Evolutionary conservation across 2,888 invertebrate genomes (phyloP), one percentile per base, ranked within the genome.

Genomic region (Himalopsyche japonica): DNA sequence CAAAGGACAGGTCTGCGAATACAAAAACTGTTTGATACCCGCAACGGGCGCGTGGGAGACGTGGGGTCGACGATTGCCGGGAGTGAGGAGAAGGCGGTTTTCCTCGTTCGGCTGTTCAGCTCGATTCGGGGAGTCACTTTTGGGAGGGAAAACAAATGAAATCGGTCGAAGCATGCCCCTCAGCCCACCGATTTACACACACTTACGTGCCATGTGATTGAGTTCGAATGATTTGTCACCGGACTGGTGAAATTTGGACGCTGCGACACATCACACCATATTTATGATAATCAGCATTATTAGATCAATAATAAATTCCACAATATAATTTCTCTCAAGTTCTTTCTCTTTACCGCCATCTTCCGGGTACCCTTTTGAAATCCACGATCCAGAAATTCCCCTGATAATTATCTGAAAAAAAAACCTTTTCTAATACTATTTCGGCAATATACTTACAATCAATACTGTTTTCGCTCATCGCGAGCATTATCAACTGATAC

Each of bases 1-100:
- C 85, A 87, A 87, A 85, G 86, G 85, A 83, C 84, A 79, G 70
- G 78, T 83, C 79, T 49, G 77, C 79, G 83, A 84, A 78, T 76
- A 85, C 87, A 86, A 86, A 87, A 86, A 86, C 83, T 82, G 86
- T 86, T 85, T 86, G 86, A 86, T 83, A 86, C 86, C 86, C 82
- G 79, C 77, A 80, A 77, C 48, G 32, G 77, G 64, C 48, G 49
- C 27, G 43, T 12, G 76, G 30, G 76, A 76, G 84, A 34, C n/a
- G 76, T n/a, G 76, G 79, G 37, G 81, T 34, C 82, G 82, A 27
- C 47, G 81, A 15, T 12, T 15, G 43, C 43, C 43, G 27, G 34
- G 81, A 37, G 81, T 70, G 81, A 76, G 48, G 47, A 34, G 32
- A 24, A 34, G 70, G 82, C 37, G 30, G 49, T 49, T 48, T n/a